phyloP scores from a whole-genome alignment of 2,888 invertebrate genomes.

The Syrista parreyssii region DNA sequence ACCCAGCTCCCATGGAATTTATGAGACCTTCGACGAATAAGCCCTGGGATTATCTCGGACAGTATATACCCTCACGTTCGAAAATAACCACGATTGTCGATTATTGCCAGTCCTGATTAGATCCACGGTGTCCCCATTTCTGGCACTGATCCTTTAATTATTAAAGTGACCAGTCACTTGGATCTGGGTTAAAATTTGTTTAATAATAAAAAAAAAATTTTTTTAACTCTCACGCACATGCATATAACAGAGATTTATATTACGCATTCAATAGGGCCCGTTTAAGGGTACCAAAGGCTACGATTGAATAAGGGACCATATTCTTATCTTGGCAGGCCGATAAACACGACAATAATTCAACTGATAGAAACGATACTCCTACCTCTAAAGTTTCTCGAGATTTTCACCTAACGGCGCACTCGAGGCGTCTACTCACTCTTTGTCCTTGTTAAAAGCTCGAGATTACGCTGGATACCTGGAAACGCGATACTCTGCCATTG shows the following conservation, averaged over 20 bases:
- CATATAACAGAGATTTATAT: not conserved
- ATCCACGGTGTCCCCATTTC: constrained; percentile 1
- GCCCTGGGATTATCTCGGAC: constrained; percentile 53
- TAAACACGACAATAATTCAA: not conserved
- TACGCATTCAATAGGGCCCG: not conserved
- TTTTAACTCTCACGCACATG: too few relatives aligned
- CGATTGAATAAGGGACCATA: not conserved
- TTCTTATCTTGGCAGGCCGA: not conserved
- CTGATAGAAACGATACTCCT: not conserved
- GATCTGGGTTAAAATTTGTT: too few relatives aligned
- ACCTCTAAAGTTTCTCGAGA: too few relatives aligned
- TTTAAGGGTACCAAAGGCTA: not conserved
- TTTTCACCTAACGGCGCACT: not conserved
- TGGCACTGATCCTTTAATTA: constrained; percentile 30
- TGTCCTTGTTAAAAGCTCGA: not conserved
- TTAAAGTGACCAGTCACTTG: constrained; percentile 26
- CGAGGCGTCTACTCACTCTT: not conserved
- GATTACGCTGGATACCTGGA: constrained; percentile 1
- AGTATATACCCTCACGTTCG: constrained; percentile 1
- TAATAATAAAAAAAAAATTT: too few relatives aligned
- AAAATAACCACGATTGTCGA: constrained; percentile 17
- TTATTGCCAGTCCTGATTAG: constrained; percentile 18
- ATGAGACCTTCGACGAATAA: constrained; percentile 49
- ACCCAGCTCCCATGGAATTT: constrained; percentile 47
- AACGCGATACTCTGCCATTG: constrained; percentile 1